A percentile compares a stretch with the other conserved stretches of the same genome.
These are phyloP conservation scores for Pogonognathellus flavescens DNA, from an alignment of 1,140 invertebrate genomes.

Conservation along the genomic window DNA sequence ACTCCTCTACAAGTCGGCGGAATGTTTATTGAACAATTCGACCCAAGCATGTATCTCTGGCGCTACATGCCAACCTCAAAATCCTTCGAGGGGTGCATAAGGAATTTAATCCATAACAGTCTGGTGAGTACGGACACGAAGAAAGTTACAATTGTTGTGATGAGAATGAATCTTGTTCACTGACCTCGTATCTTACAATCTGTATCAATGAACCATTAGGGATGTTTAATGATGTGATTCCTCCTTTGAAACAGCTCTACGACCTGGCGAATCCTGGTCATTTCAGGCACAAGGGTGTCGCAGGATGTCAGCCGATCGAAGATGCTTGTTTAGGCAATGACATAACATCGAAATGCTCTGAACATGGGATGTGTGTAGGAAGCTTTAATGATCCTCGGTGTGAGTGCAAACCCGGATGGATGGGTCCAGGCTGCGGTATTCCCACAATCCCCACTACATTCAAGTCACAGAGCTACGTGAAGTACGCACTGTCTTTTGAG, in stretches of 20 bases:
- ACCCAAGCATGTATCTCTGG: slow-evolving; percentile 87
- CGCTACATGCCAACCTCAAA: slow-evolving; percentile 84
- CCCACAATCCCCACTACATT: slow-evolving; percentile 90
- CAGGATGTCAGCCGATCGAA: slow-evolving; percentile 91
- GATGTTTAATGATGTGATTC: slow-evolving; percentile 52
- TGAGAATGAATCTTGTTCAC: too few relatives aligned
- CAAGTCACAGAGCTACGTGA: slow-evolving; percentile 92
- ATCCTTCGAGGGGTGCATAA: slow-evolving; percentile 91
- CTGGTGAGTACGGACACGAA: slow-evolving; percentile 73
- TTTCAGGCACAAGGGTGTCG: slow-evolving; percentile 80
- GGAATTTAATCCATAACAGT: slow-evolving; percentile 95
- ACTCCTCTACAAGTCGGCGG: slow-evolving; percentile 94
- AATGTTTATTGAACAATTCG: slow-evolving; percentile 86
- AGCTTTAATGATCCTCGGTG: slow-evolving; percentile 88
- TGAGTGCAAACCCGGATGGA: slow-evolving; percentile 69
- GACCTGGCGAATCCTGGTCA: slow-evolving; percentile 90
- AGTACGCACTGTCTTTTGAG: slow-evolving; percentile 94
- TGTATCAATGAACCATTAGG: slow-evolving; percentile 33
- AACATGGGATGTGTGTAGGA: slow-evolving; percentile 94
- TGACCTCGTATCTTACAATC: not conserved
- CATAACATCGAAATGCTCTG: slow-evolving; percentile 85
- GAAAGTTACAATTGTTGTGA: too few relatives aligned
- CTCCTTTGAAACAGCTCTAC: slow-evolving; percentile 76
- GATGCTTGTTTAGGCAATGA: slow-evolving; percentile 84
- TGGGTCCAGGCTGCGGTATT: slow-evolving; percentile 80